Evolutionary conservation across 2,113 vertebrate species (phyloP).

Genomic region (Psephotus haematonotus): DNA sequence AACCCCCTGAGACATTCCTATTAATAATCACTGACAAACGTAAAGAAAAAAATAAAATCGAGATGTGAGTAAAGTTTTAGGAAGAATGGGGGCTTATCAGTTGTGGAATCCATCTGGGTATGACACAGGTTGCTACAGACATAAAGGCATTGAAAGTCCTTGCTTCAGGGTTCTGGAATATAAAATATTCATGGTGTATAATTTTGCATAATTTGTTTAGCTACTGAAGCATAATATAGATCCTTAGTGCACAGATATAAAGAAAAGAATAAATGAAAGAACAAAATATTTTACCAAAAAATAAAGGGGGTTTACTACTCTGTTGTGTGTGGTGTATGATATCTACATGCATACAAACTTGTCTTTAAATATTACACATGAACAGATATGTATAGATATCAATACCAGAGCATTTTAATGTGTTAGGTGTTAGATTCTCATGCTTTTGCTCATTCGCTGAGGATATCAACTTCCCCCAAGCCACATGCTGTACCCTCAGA

Average conservation of each 20-base stretch:
- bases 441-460: background rate
- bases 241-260: constrained; percentile 62
- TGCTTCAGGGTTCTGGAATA: constrained; percentile 73
- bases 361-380: background rate
- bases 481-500: background rate
- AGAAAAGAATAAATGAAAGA: constrained; percentile 43
- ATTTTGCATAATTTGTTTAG: constrained; percentile 83
- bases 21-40: constrained; percentile 47
- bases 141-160: constrained; percentile 68
- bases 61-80: constrained; percentile 44
- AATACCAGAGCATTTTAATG: background rate
- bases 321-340: background rate
- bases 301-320: background rate
- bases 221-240: constrained; percentile 72
- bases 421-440: background rate
- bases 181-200: constrained; percentile 80
- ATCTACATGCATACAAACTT: background rate
- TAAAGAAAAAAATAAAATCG: constrained; percentile 21
- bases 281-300: constrained; percentile 8
- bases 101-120: constrained; percentile 63
- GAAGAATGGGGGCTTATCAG: constrained; percentile 45
- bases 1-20: constrained; percentile 45
- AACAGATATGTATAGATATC: background rate
- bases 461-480: background rate
- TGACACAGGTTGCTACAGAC: constrained; percentile 63